A percentile compares a stretch with the other conserved stretches of the same genome.
These are phyloP conservation scores for Stenchaetothrips biformis DNA, from an alignment of 2,888 invertebrate species.

Conservation along the genomic window DNA sequence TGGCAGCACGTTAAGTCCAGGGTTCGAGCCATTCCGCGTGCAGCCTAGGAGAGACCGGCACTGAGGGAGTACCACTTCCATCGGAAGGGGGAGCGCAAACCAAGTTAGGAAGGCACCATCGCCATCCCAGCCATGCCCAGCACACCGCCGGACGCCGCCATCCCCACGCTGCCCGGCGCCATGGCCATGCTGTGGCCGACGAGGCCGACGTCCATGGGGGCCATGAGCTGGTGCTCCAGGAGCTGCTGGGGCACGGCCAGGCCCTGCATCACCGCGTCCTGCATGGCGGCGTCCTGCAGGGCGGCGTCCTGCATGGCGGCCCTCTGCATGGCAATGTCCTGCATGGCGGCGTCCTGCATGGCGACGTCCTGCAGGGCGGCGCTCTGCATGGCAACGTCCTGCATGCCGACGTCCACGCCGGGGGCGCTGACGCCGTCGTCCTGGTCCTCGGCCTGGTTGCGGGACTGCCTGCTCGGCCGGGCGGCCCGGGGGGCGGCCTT, in stretches of 20 bases:
- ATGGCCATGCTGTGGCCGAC: background rate
- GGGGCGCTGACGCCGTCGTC: background rate
- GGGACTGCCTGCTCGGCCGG: background rate
- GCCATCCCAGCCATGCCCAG: background rate
- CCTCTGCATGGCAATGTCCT: background rate
- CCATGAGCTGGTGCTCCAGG: conserved; percentile 5
- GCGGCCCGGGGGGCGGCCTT: background rate
- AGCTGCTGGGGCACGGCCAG: background rate
- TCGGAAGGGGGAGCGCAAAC: background rate
- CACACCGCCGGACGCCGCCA: background rate
- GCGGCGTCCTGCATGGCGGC: background rate
- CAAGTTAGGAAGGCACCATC: background rate
- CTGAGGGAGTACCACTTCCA: background rate
- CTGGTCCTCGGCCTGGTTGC: background rate
- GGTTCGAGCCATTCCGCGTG: too few species aligned
- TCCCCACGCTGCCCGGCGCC: background rate
- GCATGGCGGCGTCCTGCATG: background rate
- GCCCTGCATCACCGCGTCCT: background rate
- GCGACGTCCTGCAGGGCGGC: background rate
- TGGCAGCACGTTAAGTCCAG: too few species aligned
- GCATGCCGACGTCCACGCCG: background rate
- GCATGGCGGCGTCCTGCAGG: background rate
- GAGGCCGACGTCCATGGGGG: background rate
- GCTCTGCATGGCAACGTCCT: background rate
- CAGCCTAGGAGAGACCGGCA: background rate